Base-by-base conservation (phyloP, 2,888 invertebrate species). In the Craniophora ligustri region DNA sequence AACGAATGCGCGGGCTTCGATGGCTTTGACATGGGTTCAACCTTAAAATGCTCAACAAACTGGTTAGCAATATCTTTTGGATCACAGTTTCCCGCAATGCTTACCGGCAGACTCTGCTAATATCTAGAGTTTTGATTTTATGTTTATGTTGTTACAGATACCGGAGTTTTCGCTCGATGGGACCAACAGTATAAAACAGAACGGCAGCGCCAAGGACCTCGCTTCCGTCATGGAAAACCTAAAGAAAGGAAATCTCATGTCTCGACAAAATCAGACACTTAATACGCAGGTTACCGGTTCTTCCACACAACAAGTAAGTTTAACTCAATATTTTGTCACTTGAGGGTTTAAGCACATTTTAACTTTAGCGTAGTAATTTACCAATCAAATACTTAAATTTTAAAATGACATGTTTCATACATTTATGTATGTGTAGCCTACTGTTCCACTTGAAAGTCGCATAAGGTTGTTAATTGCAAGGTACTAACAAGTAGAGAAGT, bases 221-320 rank as follows among this genome's bases (percentile, higher is more conserved):
- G 94, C 95, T 72, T 94, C 95, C 81, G 94, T 96, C 81, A 95
- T 96, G 94, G 96, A 96, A 89, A 96, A 95, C 88, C 94, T 96
- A 75, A 96, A 96, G 82, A 96, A 96, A 85, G 95, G 95, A 86
- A 95, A 94, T 81, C 85, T 88, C 54, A 82, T 87, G 63, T 86
- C 88, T 58, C 87, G 89, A 44, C 93, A 92, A 80, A 93, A 90
- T 68, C 93, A 93, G 73, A 82, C 85, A 35, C 83, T 91, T 10
- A 92, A 92, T 71, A 89, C 92, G 7, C 95, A 94, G 81, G 94
- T 94, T 79, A 94, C 94, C 65, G 91, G 93, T 70, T 94, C 88
- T 47, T 89, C 93, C 18, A 79, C 91, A 62, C 94, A 95, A 76
- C 95, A 95, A 92, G 95, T 94, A 79, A 76, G 60, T 39, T 16